Evolutionary conservation across 1,140 invertebrate genomes (phyloP).

Genomic region (Zaprionus vittiger): DNA sequence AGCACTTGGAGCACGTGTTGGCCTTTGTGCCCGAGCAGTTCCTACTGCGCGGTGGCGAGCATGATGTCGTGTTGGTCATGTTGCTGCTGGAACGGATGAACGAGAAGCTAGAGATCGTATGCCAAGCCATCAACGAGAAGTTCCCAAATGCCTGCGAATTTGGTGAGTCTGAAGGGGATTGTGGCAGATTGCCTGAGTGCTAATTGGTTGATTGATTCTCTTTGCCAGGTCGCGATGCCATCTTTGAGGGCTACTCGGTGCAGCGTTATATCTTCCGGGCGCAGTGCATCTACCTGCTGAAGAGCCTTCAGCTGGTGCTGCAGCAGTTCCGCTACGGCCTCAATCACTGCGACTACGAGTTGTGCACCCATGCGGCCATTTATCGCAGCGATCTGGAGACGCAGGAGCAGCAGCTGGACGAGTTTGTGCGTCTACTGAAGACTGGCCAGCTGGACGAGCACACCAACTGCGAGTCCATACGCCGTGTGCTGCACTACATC

Average conservation of each 20-base stretch:
- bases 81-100: constrained; percentile 95
- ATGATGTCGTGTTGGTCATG: constrained; percentile 95
- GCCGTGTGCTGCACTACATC: constrained; percentile 94
- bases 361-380: constrained; percentile 93
- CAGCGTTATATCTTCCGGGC: constrained; percentile 96
- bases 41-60: constrained; percentile 94
- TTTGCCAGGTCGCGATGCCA: constrained; percentile 85
- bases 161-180: constrained; percentile 84
- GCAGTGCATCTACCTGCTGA: constrained; percentile 92
- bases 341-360: constrained; percentile 92
- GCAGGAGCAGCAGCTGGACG: constrained; percentile 96
- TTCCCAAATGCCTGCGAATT: constrained; percentile 87
- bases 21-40: constrained; percentile 98
- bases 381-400: constrained; percentile 94
- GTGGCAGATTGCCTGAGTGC: too few relatives aligned
- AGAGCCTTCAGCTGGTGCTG: constrained; percentile 90
- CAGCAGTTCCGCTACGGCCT: constrained; percentile 90
- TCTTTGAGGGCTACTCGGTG: constrained; percentile 93
- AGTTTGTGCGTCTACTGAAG: constrained; percentile 94
- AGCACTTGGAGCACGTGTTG: constrained; percentile 93
- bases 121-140: constrained; percentile 93
- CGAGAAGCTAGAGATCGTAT: constrained; percentile 95
- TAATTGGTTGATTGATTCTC: background rate
- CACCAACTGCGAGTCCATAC: constrained; percentile 92
- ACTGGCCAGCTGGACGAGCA: constrained; percentile 96